Base-by-base conservation (phyloP, 2,113 vertebrate genomes). In the Globicephala melas region DNA sequence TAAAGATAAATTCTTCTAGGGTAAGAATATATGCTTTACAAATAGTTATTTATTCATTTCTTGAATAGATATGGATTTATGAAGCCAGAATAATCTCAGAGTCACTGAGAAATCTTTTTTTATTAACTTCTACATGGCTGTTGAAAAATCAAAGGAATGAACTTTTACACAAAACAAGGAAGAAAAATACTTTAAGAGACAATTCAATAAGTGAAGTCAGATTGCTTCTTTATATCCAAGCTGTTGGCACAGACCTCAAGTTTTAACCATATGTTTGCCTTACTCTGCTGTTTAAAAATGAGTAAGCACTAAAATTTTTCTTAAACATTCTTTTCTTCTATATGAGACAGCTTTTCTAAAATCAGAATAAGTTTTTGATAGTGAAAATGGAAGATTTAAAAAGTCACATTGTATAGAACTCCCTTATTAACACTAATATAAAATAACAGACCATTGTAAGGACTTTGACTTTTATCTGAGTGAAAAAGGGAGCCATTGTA, bases 1-100 rank as follows among this genome's bases (percentile, higher is more conserved):
- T 63, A 58, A 89, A 93, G 93, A 76, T 65, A 92, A 96, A 87
- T 97, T 92, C 6, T 80, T 95, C 38, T 80, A 47, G 58, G 15
- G n/a, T 73, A 86, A 83, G 55, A 96, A 91, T 55, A 70, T 31
- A 81, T 70, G 23, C 60, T 86, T 93, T 80, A 47, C 89, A 94
- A 97, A 68, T 81, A 80, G 62, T 25, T 88, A 89, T 63, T 93
- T 44, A 58, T 81, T 91, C 47, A 93, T 92, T 80, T 88, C 91
- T 84, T 89, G 53, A 90, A 95, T 85, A 89, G 15, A 33, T 44
- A 76, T 44, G 13, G 14, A 50, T 50, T 96, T 96, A 92, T 87
- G 88, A 91, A 94, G 55, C 8, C 26, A 84, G 25, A 81, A 70
- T 97, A 55, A 82, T 83, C 14, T 94, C 23, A 77, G 0, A 73